A percentile compares a stretch with the other conserved stretches of the same genome.
Evolutionary conservation across 2,797 vertebrate genomes (phyloP).

Genomic region (Rhynchonycteris naso): DNA sequence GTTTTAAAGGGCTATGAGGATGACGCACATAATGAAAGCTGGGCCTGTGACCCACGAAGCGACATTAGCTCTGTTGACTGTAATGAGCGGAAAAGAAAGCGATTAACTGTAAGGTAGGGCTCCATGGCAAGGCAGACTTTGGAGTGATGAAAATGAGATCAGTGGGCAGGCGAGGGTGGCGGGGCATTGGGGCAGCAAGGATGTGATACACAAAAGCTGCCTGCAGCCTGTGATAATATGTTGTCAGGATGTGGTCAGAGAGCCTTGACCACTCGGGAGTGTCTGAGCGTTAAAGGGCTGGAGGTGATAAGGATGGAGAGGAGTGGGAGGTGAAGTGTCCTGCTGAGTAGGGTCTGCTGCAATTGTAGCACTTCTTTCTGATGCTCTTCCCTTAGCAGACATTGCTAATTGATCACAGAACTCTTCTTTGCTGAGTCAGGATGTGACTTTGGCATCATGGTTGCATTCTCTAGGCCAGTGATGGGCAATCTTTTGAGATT

Average conservation of each 20-base stretch:
- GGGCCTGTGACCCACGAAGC: not conserved
- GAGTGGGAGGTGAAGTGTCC: not conserved
- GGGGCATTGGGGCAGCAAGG: not conserved
- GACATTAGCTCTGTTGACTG: not conserved
- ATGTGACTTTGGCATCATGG: not conserved
- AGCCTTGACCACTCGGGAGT: not conserved
- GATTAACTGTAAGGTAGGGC: not conserved
- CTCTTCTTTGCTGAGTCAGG: not conserved
- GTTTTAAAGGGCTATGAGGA: not conserved
- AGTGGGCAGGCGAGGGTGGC: not conserved
- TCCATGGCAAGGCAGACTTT: not conserved
- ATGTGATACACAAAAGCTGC: not conserved
- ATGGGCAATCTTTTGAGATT: no score
- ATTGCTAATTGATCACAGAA: conserved; percentile 13
- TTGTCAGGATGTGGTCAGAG: not conserved
- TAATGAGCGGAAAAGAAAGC: not conserved
- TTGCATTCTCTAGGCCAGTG: not conserved
- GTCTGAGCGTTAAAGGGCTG: not conserved
- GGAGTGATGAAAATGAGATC: not conserved
- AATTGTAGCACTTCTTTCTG: not conserved
- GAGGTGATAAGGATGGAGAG: not conserved
- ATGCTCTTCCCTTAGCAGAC: not conserved
- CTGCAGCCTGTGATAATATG: fast-evolving
- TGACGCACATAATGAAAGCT: fast-evolving
- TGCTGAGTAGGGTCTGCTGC: not conserved